Percentiles rank a stretch among this genome's conserved stretches.
Evolutionary conservation across 2,113 vertebrate species (phyloP).

Genomic region (Crotalus viridis): DNA sequence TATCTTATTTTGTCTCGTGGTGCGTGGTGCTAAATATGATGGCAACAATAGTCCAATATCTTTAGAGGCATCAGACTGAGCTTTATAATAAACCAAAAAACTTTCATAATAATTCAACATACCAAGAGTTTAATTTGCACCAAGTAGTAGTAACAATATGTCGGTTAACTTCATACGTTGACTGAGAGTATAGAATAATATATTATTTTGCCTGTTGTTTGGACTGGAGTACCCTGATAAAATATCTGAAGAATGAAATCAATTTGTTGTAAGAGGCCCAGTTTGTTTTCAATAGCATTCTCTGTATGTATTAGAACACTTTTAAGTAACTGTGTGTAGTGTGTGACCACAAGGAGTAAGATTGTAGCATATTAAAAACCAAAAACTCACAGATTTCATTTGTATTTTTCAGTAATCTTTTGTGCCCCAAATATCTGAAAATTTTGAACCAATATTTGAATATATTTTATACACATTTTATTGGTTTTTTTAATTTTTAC

Average conservation of each 20-base stretch:
- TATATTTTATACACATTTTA: too few species aligned
- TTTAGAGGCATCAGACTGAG: not conserved
- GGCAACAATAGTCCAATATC: not conserved
- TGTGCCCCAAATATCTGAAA: not conserved
- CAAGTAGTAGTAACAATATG: slow-evolving; percentile 10
- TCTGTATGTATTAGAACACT: not conserved
- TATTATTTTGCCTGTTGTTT: not conserved
- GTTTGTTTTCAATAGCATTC: rapidly evolving
- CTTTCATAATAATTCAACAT: not conserved
- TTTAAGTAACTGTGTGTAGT: not conserved
- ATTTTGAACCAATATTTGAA: not conserved
- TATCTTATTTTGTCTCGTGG: too few species aligned
- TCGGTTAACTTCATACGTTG: too few species aligned
- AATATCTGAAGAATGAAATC: rapidly evolving
- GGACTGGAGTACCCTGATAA: not conserved
- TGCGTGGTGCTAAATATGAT: not conserved
- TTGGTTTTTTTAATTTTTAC: too few species aligned
- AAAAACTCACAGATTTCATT: not conserved
- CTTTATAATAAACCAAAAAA: not conserved
- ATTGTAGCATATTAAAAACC: not conserved
- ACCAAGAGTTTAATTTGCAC: not conserved
- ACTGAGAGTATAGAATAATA: not conserved
- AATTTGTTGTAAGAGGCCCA: not conserved
- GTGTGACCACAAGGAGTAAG: not conserved
- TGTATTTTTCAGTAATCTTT: not conserved